Conservation (phyloP, 2,888 invertebrate genomes). For the Ormyrus labotus region DNA sequence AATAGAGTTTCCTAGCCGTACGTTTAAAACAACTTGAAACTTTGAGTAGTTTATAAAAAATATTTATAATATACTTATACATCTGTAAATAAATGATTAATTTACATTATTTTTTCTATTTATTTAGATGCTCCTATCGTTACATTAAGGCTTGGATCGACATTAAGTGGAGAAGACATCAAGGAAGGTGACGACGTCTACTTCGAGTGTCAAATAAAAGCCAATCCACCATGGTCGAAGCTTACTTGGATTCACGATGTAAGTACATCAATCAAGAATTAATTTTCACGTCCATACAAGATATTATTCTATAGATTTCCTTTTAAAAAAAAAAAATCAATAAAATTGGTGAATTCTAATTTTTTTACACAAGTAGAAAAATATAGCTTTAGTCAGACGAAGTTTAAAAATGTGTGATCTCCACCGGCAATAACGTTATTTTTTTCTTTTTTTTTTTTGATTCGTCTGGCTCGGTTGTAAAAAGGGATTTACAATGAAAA, state of each 20-base stretch:
- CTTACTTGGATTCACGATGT: constrained; percentile 93
- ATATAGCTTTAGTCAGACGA: too few species aligned
- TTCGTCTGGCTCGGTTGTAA: too few species aligned
- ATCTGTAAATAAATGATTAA: background rate
- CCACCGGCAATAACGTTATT: too few species aligned
- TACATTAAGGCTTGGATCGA: constrained; percentile 87
- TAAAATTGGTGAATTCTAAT: too few species aligned
- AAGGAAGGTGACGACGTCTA: constrained; percentile 95
- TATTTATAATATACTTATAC: background rate
- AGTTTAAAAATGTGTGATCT: too few species aligned
- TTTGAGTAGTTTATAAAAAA: background rate
- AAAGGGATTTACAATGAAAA: too few species aligned
- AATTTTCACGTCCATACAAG: background rate
- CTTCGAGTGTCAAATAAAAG: constrained; percentile 93
- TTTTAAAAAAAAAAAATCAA: too few species aligned
- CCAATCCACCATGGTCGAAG: constrained; percentile 90
- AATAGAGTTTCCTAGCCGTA: too few species aligned
- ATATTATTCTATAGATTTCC: background rate
- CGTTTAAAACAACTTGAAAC: too few species aligned
- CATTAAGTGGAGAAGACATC: constrained; percentile 90
- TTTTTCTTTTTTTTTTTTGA: too few species aligned
- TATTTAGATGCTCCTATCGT: constrained; percentile 90
- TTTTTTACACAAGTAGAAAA: too few species aligned
- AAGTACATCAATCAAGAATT: constrained; percentile 76
- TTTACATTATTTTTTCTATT: constrained; percentile 58